Conservation (phyloP, 1,140 invertebrate genomes). For the Frieseomelitta varia region DNA sequence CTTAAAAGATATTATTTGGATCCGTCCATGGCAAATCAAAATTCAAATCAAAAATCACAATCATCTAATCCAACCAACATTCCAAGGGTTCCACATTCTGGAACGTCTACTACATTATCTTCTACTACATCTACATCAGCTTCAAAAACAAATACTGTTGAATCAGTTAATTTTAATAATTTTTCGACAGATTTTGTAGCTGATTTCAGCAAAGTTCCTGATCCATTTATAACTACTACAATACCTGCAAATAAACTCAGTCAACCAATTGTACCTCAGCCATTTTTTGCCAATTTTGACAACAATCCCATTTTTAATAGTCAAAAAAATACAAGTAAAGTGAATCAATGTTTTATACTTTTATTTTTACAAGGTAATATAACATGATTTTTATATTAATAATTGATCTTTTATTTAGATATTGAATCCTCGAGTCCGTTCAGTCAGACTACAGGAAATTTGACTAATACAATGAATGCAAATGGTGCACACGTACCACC, state of each 20-base stretch:
- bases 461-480: slow-evolving; percentile 61
- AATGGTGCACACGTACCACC: slow-evolving; percentile 80
- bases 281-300: slow-evolving; percentile 88
- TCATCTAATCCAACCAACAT: slow-evolving; percentile 61
- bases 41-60: slow-evolving; percentile 56
- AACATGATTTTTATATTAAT: slow-evolving; percentile 2
- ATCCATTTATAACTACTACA: slow-evolving; percentile 75
- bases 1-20: slow-evolving; percentile 91
- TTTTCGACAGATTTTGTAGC: slow-evolving; percentile 84
- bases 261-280: slow-evolving; percentile 76
- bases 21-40: slow-evolving; percentile 82
- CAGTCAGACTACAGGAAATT: slow-evolving; percentile 59
- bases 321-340: slow-evolving; percentile 74
- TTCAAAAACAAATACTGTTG: slow-evolving; percentile 61
- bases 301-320: slow-evolving; percentile 87
- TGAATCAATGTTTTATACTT: neutral
- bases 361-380: neutral
- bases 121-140: slow-evolving; percentile 60
- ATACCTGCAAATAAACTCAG: slow-evolving; percentile 65
- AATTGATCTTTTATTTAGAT: slow-evolving; percentile 53
- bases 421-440: slow-evolving; percentile 73
- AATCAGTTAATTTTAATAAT: slow-evolving; percentile 74
- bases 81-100: slow-evolving; percentile 73
- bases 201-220: slow-evolving; percentile 84
- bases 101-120: slow-evolving; percentile 55